These are phyloP conservation scores for Hippocampus abdominalis DNA, from an alignment of 2,113 vertebrate genomes.

Conservation along the genomic window DNA sequence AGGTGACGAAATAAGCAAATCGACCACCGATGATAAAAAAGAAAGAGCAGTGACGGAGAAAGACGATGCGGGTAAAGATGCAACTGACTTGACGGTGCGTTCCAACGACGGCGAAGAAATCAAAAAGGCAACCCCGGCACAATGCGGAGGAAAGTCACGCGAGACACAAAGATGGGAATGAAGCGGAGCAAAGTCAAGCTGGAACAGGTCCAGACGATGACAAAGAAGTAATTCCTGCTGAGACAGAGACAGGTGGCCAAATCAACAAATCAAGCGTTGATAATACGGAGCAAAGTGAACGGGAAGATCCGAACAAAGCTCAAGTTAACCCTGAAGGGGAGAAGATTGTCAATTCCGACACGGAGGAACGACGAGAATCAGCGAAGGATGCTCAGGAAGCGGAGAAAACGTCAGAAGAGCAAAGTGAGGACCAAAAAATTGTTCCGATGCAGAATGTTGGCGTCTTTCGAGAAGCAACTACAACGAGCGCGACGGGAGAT, in stretches of 20 bases:
- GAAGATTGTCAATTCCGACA: conserved; percentile 1
- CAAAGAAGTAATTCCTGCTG: background rate
- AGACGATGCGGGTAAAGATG: background rate
- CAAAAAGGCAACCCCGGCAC: background rate
- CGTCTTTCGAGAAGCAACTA: conserved; percentile 2
- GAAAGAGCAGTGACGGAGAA: background rate
- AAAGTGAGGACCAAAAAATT: conserved; percentile 6
- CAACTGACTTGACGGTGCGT: no score
- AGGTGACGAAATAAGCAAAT: background rate
- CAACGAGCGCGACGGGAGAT: background rate
- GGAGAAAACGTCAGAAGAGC: conserved; percentile 16
- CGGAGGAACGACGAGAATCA: conserved; percentile 7
- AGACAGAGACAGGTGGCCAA: background rate
- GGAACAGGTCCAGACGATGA: background rate
- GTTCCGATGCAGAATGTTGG: background rate
- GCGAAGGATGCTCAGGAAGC: conserved; percentile 7
- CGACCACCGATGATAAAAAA: background rate
- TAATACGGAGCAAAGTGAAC: background rate
- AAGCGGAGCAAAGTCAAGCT: background rate
- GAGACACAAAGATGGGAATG: background rate
- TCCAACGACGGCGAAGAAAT: background rate
- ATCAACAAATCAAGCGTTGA: background rate
- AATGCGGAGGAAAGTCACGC: background rate
- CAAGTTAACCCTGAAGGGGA: conserved; percentile 8
- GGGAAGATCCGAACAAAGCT: background rate